Percentiles rank a stretch among this genome's conserved stretches.
Evolutionary conservation across 2,888 invertebrate genomes (phyloP).

Genomic region (Gibbula magus): DNA sequence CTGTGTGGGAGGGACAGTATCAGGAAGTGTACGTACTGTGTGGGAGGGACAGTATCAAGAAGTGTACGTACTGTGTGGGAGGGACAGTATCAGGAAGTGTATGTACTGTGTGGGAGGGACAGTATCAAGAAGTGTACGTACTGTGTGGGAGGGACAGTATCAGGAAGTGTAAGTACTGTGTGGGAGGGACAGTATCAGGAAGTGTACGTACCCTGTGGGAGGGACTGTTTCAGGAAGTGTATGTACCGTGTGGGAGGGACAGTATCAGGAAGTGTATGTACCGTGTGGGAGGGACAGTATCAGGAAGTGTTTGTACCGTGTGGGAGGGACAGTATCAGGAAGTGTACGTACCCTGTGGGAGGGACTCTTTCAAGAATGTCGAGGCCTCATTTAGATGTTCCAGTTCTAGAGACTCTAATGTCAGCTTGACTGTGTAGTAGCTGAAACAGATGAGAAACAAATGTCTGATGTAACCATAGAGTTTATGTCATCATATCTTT

Average conservation of each 20-base stretch:
- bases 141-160: neutral
- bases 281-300: too few relatives aligned
- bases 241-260: neutral
- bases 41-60: too few relatives aligned
- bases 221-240: neutral
- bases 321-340: neutral
- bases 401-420: conserved; percentile 76
- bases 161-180: neutral
- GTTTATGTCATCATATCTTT: too few relatives aligned
- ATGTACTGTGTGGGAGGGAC: too few relatives aligned
- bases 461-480: too few relatives aligned
- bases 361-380: conserved; percentile 66
- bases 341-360: conserved; percentile 68
- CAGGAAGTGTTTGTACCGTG: too few relatives aligned
- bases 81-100: too few relatives aligned
- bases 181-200: neutral
- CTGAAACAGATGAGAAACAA: conserved; percentile 53
- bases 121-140: too few relatives aligned
- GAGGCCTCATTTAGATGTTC: conserved; percentile 73
- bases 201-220: neutral
- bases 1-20: too few relatives aligned
- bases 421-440: conserved; percentile 78
- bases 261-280: neutral
- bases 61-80: too few relatives aligned
- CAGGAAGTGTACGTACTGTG: too few relatives aligned